A percentile compares a stretch with the other conserved stretches of the same genome.
These are phyloP conservation scores for Sebastes cheni DNA, from an alignment of 2,797 vertebrate genomes.

Conservation along the genomic window DNA sequence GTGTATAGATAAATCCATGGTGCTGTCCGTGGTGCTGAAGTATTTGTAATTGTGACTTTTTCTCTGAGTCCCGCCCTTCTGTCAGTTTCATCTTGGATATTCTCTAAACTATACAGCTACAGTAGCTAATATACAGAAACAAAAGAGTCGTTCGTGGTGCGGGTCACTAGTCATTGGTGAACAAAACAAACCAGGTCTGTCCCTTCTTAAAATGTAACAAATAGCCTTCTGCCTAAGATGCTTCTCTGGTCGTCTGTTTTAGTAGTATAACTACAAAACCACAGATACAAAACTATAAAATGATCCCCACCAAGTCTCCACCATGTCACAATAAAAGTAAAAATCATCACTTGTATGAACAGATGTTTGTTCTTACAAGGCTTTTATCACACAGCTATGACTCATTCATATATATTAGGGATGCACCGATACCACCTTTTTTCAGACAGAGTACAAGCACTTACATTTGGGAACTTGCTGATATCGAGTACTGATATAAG, in stretches of 20 bases:
- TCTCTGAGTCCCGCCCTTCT: neutral
- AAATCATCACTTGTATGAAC: too few species aligned
- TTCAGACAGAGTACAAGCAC: too few species aligned
- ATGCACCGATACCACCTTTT: too few species aligned
- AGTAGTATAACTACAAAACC: neutral
- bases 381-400: too few species aligned
- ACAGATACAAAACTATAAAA: rapidly evolving
- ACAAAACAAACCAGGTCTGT: neutral
- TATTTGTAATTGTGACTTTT: too few species aligned
- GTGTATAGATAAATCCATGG: too few species aligned
- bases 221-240: neutral
- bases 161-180: neutral
- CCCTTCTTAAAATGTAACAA: neutral
- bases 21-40: too few species aligned
- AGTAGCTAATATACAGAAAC: neutral
- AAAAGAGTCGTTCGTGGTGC: neutral
- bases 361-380: too few species aligned
- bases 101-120: neutral
- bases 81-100: neutral
- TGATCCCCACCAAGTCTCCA: neutral
- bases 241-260: neutral
- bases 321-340: neutral
- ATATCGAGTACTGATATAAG: too few species aligned
- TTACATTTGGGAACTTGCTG: too few species aligned
- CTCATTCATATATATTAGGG: too few species aligned